phyloP scores from a whole-genome alignment of 2,888 invertebrate genomes.

The Lithophane socia region DNA sequence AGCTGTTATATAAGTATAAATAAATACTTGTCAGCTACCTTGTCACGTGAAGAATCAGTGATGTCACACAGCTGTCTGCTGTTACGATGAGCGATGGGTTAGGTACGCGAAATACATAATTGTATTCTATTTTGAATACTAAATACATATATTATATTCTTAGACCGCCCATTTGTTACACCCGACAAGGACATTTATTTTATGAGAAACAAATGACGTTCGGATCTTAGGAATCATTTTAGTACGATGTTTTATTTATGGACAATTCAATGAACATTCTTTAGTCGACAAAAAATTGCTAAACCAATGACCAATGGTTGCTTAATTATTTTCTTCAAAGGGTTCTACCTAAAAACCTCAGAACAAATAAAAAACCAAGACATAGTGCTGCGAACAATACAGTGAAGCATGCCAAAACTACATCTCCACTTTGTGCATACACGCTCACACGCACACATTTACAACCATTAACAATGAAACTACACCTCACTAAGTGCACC shows the following conservation, averaged over 20 bases:
- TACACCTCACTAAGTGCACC: too few relatives aligned
- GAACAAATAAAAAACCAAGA: too few relatives aligned
- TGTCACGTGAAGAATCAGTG: constrained; percentile 30
- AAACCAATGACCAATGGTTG: constrained; percentile 13
- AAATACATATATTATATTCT: constrained; percentile 8
- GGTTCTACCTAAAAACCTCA: background rate
- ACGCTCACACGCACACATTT: too few relatives aligned
- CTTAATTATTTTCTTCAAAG: background rate
- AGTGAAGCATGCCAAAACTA: too few relatives aligned
- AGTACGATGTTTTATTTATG: background rate
- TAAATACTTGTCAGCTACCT: constrained; percentile 36
- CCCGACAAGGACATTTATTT: background rate
- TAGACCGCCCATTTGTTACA: constrained; percentile 6
- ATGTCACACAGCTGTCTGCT: constrained; percentile 45
- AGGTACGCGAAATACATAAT: constrained; percentile 17
- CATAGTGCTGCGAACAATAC: too few relatives aligned
- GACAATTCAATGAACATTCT: constrained; percentile 26
- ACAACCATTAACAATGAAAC: too few relatives aligned
- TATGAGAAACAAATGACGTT: constrained; percentile 6
- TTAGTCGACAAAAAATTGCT: background rate
- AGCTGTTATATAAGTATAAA: constrained; percentile 40
- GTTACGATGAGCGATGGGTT: constrained; percentile 42
- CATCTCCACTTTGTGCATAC: too few relatives aligned
- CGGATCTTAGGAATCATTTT: background rate
- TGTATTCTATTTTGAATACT: constrained; percentile 16